Evolutionary conservation across 2,113 vertebrate species (phyloP).

Genomic region (Oreotrochilus melanogaster): DNA sequence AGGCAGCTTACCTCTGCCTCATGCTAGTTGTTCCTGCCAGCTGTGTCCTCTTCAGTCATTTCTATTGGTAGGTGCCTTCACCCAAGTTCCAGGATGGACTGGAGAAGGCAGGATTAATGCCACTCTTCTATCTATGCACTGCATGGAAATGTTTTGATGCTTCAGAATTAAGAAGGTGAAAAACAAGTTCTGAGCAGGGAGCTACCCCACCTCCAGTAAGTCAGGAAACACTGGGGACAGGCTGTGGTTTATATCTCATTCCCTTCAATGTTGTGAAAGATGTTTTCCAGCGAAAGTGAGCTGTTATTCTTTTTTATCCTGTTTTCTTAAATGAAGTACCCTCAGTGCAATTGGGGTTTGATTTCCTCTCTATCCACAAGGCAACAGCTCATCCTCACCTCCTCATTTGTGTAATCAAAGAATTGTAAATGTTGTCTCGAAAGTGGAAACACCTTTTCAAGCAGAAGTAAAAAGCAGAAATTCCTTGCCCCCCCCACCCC

Average conservation of each 20-base stretch:
- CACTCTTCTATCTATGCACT: neutral
- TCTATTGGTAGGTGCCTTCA: neutral
- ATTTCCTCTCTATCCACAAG: neutral
- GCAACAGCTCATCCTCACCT: neutral
- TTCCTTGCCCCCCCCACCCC: neutral
- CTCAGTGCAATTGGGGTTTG: neutral
- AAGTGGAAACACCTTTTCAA: neutral
- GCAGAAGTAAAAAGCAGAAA: neutral
- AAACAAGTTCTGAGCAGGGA: neutral
- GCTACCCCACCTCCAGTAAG: neutral
- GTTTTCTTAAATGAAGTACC: neutral
- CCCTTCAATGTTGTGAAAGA: neutral
- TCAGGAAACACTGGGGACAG: neutral
- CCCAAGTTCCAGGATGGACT: neutral
- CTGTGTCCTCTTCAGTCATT: neutral
- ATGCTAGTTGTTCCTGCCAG: neutral
- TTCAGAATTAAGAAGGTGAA: neutral
- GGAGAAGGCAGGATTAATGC: neutral
- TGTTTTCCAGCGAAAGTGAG: neutral
- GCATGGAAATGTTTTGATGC: neutral
- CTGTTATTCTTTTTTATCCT: neutral
- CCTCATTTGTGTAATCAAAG: neutral
- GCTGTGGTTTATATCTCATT: neutral
- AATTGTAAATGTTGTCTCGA: neutral
- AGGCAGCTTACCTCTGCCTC: conserved; percentile 6